A percentile compares a stretch with the other conserved stretches of the same genome.
Evolutionary conservation across 2,113 vertebrate genomes (phyloP).

Genomic region (Petroica traversi): DNA sequence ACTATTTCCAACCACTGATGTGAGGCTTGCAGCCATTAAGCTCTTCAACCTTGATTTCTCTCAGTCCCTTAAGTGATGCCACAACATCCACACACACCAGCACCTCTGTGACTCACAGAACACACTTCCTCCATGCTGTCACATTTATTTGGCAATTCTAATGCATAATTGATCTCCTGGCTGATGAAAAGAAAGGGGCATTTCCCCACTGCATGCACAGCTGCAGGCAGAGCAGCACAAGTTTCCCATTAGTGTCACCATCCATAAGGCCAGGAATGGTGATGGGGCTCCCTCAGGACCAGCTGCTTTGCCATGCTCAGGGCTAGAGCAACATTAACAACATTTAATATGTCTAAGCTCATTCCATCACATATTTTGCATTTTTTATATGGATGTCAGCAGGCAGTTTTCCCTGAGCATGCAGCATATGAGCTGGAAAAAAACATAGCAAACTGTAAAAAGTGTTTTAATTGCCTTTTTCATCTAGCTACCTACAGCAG

Average conservation of each 20-base stretch:
- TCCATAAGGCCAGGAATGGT: neutral
- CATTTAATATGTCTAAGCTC: neutral
- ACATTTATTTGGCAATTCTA: neutral
- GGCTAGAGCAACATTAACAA: neutral
- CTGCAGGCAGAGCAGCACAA: neutral
- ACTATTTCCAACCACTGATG: neutral
- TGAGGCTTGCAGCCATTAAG: neutral
- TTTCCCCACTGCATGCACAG: neutral
- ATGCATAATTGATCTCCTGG: constrained; percentile 10
- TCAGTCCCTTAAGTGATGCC: neutral
- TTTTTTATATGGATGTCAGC: neutral
- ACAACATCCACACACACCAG: neutral
- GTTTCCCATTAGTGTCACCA: constrained; percentile 37
- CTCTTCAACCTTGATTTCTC: neutral
- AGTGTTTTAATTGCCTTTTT: neutral
- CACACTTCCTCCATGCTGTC: neutral
- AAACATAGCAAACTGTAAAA: neutral
- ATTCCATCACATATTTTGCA: neutral
- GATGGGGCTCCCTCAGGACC: constrained; percentile 3
- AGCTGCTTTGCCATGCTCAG: neutral
- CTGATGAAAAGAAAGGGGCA: neutral
- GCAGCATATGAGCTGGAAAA: neutral
- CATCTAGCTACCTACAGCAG: neutral
- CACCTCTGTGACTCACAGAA: neutral
- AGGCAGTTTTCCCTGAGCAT: neutral